phyloP scores from a whole-genome alignment of 2,113 vertebrate species.

The Callipepla squamata region DNA sequence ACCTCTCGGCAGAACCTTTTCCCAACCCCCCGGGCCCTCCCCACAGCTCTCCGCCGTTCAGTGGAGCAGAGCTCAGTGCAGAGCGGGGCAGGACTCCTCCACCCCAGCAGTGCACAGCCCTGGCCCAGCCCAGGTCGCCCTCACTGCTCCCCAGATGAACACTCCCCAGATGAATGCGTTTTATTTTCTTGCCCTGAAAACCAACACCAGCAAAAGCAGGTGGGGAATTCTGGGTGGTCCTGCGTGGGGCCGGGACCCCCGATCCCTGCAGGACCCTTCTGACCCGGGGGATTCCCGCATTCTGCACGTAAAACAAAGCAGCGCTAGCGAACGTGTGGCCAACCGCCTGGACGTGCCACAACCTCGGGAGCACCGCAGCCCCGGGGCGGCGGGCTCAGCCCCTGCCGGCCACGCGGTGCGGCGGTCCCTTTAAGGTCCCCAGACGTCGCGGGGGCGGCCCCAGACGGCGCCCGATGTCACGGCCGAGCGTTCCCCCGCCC shows the following conservation, averaged over 20 bases:
- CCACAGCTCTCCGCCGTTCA: background rate
- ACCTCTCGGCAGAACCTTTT: no score
- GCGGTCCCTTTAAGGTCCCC: conserved; percentile 56
- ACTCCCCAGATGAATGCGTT: background rate
- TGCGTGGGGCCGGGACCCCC: no score
- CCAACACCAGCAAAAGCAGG: background rate
- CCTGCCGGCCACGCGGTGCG: background rate
- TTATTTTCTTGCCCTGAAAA: background rate
- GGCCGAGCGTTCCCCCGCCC: background rate
- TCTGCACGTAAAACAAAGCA: background rate
- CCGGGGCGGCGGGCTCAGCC: no score
- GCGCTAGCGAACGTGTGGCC: background rate
- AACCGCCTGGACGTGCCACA: background rate
- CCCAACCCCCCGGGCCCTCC: no score
- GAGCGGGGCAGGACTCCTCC: no score
- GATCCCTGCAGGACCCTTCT: background rate
- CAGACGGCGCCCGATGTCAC: conserved; percentile 34
- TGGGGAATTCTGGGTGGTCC: background rate
- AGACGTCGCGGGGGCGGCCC: conserved; percentile 20
- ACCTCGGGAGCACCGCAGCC: no score
- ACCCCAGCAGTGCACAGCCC: no score
- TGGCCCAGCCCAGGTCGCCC: background rate
- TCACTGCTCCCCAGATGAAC: background rate
- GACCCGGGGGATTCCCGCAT: background rate
- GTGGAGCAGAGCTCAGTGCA: background rate